Conservation (phyloP, 1,140 invertebrate genomes). For the Drosophila hydei region DNA sequence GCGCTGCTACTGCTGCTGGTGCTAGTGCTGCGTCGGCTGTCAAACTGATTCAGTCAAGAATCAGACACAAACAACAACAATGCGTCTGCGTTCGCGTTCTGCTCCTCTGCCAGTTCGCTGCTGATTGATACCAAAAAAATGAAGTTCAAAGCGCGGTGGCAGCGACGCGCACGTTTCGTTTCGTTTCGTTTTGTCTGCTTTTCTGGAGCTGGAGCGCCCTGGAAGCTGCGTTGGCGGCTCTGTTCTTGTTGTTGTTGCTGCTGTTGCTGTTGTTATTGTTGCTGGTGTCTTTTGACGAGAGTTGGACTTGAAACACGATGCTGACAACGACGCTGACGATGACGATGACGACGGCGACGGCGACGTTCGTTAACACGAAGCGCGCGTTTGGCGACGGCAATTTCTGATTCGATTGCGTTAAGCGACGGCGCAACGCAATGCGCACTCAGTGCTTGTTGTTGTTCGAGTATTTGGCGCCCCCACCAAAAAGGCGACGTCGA, state of each 20-base stretch:
- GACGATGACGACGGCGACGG: constrained; percentile 19
- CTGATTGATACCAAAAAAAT: constrained; percentile 82
- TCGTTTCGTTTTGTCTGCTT: constrained; percentile 49
- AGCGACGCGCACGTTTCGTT: constrained; percentile 63
- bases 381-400: constrained; percentile 76
- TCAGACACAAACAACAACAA: constrained; percentile 50
- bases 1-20: constrained; percentile 21
- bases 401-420: constrained; percentile 80
- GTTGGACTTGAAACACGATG: constrained; percentile 58
- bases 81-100: constrained; percentile 32
- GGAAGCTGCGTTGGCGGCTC: constrained; percentile 57
- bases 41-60: constrained; percentile 75
- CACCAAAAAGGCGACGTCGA: constrained; percentile 44
- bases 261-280: constrained; percentile 28
- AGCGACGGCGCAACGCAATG: constrained; percentile 71
- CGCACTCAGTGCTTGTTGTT: constrained; percentile 45
- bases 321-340: constrained; percentile 36
- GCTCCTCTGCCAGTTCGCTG: constrained; percentile 37
- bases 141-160: constrained; percentile 70
- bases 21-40: constrained; percentile 42
- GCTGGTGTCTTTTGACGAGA: constrained; percentile 62
- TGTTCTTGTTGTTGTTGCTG: constrained; percentile 26
- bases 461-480: constrained; percentile 37
- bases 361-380: constrained; percentile 69
- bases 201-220: constrained; percentile 12